phyloP scores from a whole-genome alignment of 2,888 invertebrate species.

The Griposia aprilina region DNA sequence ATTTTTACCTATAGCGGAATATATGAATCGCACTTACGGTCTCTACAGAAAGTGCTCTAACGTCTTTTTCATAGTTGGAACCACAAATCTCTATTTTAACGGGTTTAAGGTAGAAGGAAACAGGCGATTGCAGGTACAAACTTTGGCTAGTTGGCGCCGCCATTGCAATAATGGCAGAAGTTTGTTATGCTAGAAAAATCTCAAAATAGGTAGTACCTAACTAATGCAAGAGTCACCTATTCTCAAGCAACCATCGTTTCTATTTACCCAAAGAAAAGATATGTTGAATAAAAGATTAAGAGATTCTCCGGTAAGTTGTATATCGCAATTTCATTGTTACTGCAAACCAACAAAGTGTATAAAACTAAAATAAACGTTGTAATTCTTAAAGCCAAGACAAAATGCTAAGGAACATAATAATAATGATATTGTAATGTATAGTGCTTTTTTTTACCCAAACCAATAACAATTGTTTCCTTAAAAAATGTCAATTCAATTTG shows the following conservation, averaged over 20 bases:
- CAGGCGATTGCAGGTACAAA: background rate
- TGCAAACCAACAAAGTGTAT: background rate
- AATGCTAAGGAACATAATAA: background rate
- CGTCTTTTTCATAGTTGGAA: background rate
- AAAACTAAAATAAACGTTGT: background rate
- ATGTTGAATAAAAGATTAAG: background rate
- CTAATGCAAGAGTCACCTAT: background rate
- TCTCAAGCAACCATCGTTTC: background rate
- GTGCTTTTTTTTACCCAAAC: background rate
- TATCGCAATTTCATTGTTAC: background rate
- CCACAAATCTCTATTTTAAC: background rate
- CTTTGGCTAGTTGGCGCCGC: background rate
- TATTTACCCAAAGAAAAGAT: background rate
- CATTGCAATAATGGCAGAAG: background rate
- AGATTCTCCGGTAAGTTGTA: background rate
- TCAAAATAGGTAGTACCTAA: background rate
- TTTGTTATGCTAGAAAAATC: background rate
- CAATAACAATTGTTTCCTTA: background rate
- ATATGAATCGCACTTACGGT: background rate
- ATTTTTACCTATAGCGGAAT: background rate
- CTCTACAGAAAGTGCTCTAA: background rate
- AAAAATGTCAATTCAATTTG: conserved; percentile 38
- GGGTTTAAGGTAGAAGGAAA: too few species aligned
- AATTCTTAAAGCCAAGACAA: background rate
- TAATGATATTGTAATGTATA: background rate